Evolutionary conservation across 2,113 vertebrate genomes (phyloP), one percentile per base, ranked within the genome.

Genomic region (Pimephales promelas): DNA sequence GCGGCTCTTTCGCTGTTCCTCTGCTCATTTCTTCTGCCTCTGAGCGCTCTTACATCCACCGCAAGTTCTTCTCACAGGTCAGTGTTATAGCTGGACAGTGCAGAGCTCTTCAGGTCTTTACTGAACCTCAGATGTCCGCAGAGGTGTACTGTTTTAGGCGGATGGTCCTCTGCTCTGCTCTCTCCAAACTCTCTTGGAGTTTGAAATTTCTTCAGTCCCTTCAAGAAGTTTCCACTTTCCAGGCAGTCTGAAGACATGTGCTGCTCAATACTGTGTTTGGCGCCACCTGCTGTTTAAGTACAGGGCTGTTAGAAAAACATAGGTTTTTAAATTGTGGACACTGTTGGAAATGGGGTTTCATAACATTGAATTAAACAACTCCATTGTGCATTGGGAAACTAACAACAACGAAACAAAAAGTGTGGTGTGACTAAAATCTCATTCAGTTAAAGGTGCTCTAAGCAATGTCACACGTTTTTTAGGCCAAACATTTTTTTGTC

Each of bases 21-120:
- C 62, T 81, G 91, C 92, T 87, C 84, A 47, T 90, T 86, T 86
- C 88, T 92, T 92, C 90, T 94, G 92, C 93, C 92, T 92, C 88
- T 89, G 86, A 20, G 90, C 82, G 89, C 81, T 90, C 84, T 75
- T 88, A 92, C 92, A 93, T 93, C 93, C 94, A 93, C 90, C 83
- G 56, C 36, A 86, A 85, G 43, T 18, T 74, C 72, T 79, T 79
- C 24, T 45, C 79, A 36, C 79, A 56, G 64, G 62, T 40, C 64
- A n/a, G 79, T 26, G 61, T 70, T 56, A 10, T 26, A 54, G 31
- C 43, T 40, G 64, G 79, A 70, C 31, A 68, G 36, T 7, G 16
- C 34, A 20, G 40, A 61, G 57, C 77, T 79, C 40, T 57, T 74
- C 72, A 31, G 72, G 49, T 40, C 40, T 79, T 68, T 16, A 22